phyloP scores from a whole-genome alignment of 2,888 invertebrate species.

The Parthenolecanium corni region DNA sequence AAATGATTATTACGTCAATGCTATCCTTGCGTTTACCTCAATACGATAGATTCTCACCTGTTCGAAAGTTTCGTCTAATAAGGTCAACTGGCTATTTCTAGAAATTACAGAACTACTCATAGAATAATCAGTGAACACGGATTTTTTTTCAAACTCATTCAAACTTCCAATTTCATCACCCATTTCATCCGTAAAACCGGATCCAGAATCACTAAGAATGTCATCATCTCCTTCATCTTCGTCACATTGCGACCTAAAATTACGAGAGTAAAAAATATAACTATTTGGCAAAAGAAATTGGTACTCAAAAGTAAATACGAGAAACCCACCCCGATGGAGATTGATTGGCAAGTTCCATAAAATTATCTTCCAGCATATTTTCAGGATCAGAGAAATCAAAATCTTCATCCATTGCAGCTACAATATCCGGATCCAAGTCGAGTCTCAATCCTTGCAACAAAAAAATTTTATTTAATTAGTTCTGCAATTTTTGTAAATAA shows the following conservation, averaged over 20 bases:
- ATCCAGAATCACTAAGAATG: slow-evolving; percentile 38
- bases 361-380: slow-evolving; percentile 83
- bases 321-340: slow-evolving; percentile 20
- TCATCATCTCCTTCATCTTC: slow-evolving; percentile 39
- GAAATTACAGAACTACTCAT: slow-evolving; percentile 83
- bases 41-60: slow-evolving; percentile 43
- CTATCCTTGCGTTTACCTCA: too few relatives aligned
- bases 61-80: slow-evolving; percentile 82
- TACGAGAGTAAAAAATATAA: slow-evolving; percentile 29
- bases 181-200: slow-evolving; percentile 39
- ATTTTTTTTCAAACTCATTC: slow-evolving; percentile 50
- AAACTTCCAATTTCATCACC: slow-evolving; percentile 41
- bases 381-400: slow-evolving; percentile 73
- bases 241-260: slow-evolving; percentile 31
- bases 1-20: too few relatives aligned
- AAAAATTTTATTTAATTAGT: not conserved
- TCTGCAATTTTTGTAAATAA: too few relatives aligned
- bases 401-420: slow-evolving; percentile 87
- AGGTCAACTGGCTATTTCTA: slow-evolving; percentile 66
- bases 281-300: not conserved
- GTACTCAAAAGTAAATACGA: not conserved
- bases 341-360: slow-evolving; percentile 65
- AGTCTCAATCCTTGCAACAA: slow-evolving; percentile 45
- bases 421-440: slow-evolving; percentile 81
- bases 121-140: slow-evolving; percentile 84